phyloP scores from a whole-genome alignment of 2,113 vertebrate genomes.

The Entomyzon cyanotis region DNA sequence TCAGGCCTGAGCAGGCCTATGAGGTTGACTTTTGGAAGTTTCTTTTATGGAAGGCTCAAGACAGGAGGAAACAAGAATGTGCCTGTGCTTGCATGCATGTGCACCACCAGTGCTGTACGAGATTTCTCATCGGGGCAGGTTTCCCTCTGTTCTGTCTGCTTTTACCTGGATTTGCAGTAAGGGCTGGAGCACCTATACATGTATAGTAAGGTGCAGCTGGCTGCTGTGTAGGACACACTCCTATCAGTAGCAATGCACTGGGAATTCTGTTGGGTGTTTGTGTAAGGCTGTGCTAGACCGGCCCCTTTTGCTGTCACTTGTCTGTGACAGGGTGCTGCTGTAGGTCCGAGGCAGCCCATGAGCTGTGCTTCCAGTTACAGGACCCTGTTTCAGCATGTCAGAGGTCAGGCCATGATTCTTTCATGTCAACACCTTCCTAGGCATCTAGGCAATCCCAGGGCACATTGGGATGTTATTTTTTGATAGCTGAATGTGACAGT shows the following conservation, averaged over 20 bases:
- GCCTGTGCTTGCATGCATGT: accelerated
- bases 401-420: not conserved
- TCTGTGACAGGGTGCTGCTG: not conserved
- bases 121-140: not conserved
- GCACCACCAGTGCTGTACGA: accelerated
- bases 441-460: not conserved
- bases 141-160: not conserved
- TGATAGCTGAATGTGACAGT: not conserved
- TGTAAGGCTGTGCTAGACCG: not conserved
- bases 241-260: not conserved
- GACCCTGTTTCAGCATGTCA: not conserved
- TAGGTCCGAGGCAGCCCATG: not conserved
- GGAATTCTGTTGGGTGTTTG: not conserved
- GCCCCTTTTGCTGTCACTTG: not conserved
- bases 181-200: accelerated
- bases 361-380: not conserved
- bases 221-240: not conserved
- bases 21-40: not conserved
- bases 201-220: accelerated
- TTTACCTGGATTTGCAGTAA: not conserved
- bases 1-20: not conserved
- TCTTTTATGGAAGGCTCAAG: not conserved
- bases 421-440: not conserved
- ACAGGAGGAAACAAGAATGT: not conserved
- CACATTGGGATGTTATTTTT: not conserved